A percentile compares a stretch with the other conserved stretches of the same genome.
phyloP scores from a whole-genome alignment of 2,113 vertebrate species.

The Boulengeromyrus knoepffleri region DNA sequence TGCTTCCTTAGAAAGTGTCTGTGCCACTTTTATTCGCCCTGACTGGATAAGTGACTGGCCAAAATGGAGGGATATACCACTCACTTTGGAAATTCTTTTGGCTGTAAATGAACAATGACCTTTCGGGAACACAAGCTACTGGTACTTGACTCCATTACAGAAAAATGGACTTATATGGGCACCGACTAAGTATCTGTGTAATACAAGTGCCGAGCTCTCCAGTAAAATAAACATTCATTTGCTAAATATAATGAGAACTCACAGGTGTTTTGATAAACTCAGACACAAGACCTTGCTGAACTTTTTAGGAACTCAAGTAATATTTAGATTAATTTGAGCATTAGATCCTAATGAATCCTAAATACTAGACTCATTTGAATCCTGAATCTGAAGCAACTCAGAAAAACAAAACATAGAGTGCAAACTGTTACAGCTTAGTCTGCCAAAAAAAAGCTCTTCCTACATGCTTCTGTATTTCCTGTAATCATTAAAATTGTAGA shows the following conservation, averaged over 20 bases:
- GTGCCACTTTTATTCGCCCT: not conserved
- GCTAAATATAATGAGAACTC: not conserved
- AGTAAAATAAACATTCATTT: not conserved
- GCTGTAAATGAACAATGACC: not conserved
- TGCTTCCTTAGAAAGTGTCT: not conserved
- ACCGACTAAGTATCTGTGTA: not conserved
- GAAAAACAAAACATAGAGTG: not conserved
- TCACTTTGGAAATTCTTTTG: not conserved
- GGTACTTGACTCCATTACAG: not conserved
- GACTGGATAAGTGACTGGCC: not conserved
- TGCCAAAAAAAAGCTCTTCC: not conserved
- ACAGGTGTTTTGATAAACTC: constrained; percentile 5
- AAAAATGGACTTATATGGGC: not conserved
- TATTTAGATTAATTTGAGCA: not conserved
- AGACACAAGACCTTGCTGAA: not conserved
- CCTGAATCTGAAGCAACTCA: not conserved
- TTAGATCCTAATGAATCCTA: not conserved
- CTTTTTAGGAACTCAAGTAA: not conserved
- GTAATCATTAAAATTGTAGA: not conserved
- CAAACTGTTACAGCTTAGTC: not conserved
- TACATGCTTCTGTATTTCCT: not conserved
- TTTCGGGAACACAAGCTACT: not conserved
- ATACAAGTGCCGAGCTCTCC: not conserved
- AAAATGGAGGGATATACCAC: not conserved
- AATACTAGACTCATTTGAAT: not conserved